phyloP scores from a whole-genome alignment of 92 coral and sea anemone genomes.

The Actinernus sp. region DNA sequence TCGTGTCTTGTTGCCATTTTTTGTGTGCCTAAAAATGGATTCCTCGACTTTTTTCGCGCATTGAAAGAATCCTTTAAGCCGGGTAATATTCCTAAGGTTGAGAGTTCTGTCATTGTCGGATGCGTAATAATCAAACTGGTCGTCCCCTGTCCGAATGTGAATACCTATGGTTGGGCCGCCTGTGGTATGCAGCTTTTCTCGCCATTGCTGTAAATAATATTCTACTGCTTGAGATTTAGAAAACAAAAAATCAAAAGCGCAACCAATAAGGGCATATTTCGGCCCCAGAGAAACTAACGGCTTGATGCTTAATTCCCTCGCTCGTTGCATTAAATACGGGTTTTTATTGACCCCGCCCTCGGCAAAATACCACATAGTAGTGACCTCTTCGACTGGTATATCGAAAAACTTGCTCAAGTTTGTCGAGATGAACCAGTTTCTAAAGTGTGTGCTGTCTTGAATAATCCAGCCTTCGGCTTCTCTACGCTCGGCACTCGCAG shows the following conservation, averaged over 20 bases:
- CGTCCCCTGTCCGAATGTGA: conserved; percentile 89
- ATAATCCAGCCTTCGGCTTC: conserved; percentile 75
- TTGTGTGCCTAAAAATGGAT: conserved; percentile 12
- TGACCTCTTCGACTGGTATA: conserved; percentile 66
- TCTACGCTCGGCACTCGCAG: conserved; percentile 53
- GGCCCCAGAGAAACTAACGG: conserved; percentile 62
- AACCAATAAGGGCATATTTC: conserved; percentile 67
- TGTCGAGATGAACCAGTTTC: conserved; percentile 66
- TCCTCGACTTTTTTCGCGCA: conserved; percentile 80
- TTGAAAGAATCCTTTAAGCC: conserved; percentile 46
- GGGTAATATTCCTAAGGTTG: conserved; percentile 36
- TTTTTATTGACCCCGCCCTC: conserved; percentile 65
- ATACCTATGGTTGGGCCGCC: conserved; percentile 70
- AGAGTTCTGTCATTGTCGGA: conserved; percentile 41
- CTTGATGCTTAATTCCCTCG: conserved; percentile 58
- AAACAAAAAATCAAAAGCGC: conserved; percentile 89
- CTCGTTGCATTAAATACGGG: conserved; percentile 67
- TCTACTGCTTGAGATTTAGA: conserved; percentile 65
- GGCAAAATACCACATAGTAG: conserved; percentile 88
- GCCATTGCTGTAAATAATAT: conserved; percentile 38
- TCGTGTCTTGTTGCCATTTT: conserved; percentile 11
- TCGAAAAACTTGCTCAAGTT: conserved; percentile 60
- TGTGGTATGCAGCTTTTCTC: conserved; percentile 20
- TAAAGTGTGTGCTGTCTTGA: conserved; percentile 54
- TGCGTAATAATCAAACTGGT: conserved; percentile 64